Base-by-base conservation (phyloP, 2,888 invertebrate species). In the Drosophila lutescens region DNA sequence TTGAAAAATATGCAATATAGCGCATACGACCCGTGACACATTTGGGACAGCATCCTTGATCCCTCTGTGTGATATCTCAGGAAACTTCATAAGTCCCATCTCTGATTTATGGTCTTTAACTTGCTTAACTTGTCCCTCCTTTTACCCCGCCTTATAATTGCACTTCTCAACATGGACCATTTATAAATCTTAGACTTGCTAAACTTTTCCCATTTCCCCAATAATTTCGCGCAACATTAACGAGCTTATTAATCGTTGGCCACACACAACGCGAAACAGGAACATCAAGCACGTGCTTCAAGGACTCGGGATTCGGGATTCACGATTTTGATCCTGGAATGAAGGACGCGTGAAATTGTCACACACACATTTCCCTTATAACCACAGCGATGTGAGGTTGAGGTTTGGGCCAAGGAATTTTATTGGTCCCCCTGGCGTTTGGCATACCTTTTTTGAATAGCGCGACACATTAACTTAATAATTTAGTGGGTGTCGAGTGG, bases 221-320 rank as follows among this genome's bases (percentile, higher is more conserved):
- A 72, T 75, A 73, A 84, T 86, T 88, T 88, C 80, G 83, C 89
- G 89, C 76, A 63, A 85, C 89, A 85, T 85, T 85, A 88, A 79
- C 88, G 61, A 66, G 72, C 78, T 78, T 88, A 85, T 85, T 88
- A 89, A 88, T 85, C 88, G 89, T 76, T 69, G 50, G 34, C 46
- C 43, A 13, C 50, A 51, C 46, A 20, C 38, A 36, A 36, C 23
- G 34, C 34, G 34, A 12, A 34, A 34, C 41, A 43, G 36, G 36
- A 36, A 60, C 46, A 63, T 74, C 50, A 20, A 50, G 54, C 74
- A 65, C 74, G 66, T 44, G 23, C 55, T 38, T 67, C 51, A 10
- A 10, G 2, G 13, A 13, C 13, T 23, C 43, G 0, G 20, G 1
- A 13, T 2, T 23, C 44, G 13, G 23, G 30, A 32, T 30, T 43